Conservation (phyloP, 2,797 vertebrate species). For the Phylloscopus collybita region DNA sequence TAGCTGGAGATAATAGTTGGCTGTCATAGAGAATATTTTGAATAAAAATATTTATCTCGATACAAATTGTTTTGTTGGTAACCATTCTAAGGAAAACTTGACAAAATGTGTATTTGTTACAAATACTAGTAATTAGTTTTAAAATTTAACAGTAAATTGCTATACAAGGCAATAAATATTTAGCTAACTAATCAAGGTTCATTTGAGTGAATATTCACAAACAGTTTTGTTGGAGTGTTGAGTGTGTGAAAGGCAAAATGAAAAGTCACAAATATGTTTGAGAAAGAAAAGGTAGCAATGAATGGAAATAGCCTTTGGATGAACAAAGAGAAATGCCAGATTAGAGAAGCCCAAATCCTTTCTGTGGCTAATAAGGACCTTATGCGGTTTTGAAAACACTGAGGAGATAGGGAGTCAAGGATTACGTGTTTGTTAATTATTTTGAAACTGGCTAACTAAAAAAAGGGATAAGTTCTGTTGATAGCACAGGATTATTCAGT, state of each 20-base stretch:
- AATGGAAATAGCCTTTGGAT: neutral
- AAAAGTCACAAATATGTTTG: neutral
- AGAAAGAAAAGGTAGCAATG: neutral
- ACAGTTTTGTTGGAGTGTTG: neutral
- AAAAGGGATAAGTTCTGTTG: neutral
- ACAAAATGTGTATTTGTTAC: neutral
- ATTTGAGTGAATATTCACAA: neutral
- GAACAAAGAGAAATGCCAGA: neutral
- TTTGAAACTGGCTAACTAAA: neutral
- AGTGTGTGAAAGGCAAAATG: neutral
- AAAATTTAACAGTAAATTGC: neutral
- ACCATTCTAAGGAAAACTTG: neutral
- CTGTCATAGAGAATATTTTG: neutral
- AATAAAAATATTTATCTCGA: neutral
- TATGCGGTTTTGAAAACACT: neutral
- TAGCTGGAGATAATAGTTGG: neutral
- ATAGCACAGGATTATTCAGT: neutral
- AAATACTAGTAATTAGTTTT: neutral
- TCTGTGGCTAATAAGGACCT: neutral
- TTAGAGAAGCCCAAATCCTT: neutral
- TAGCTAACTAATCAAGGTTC: neutral
- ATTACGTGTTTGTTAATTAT: neutral
- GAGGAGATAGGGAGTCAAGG: neutral
- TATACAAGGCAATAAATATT: neutral
- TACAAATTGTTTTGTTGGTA: slow-evolving; percentile 17